Percentiles rank a stretch among this genome's conserved stretches.
Conservation (phyloP, 2,797 vertebrate genomes). For the Coranthus polyacanthus region DNA sequence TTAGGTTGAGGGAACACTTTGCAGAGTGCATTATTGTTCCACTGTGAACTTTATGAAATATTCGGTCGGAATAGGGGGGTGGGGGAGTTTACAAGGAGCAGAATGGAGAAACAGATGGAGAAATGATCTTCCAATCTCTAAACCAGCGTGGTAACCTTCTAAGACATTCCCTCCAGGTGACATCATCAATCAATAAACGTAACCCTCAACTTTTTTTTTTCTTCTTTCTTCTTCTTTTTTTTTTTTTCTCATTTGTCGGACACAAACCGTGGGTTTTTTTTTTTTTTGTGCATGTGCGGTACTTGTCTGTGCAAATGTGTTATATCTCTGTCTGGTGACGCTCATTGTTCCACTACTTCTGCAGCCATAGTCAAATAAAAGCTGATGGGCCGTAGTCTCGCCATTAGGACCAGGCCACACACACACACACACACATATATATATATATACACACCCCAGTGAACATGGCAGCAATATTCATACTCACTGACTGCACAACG, state of each 20-base stretch:
- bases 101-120: slow-evolving; percentile 68
- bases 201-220: neutral
- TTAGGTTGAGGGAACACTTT: slow-evolving; percentile 79
- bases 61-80: slow-evolving; percentile 60
- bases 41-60: slow-evolving; percentile 83
- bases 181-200: slow-evolving; percentile 79
- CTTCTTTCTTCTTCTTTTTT: slow-evolving; percentile 33
- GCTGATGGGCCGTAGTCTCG: slow-evolving; percentile 73
- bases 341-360: slow-evolving; percentile 71
- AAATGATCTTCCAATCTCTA: slow-evolving; percentile 63
- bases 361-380: slow-evolving; percentile 74
- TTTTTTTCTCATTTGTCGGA: slow-evolving; percentile 20
- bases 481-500: slow-evolving; percentile 72
- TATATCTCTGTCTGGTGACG: slow-evolving; percentile 51
- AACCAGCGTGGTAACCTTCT: slow-evolving; percentile 65
- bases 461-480: slow-evolving; percentile 75
- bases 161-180: slow-evolving; percentile 74
- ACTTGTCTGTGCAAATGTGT: slow-evolving; percentile 26
- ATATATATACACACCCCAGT: slow-evolving; percentile 51
- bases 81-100: slow-evolving; percentile 68
- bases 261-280: slow-evolving; percentile 33
- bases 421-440: slow-evolving; percentile 35
- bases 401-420: slow-evolving; percentile 68
- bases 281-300: slow-evolving; percentile 16
- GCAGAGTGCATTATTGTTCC: slow-evolving; percentile 80